These are phyloP conservation scores for Chymomyza procnemis DNA, from an alignment of 2,888 invertebrate species.

Conservation along the genomic window DNA sequence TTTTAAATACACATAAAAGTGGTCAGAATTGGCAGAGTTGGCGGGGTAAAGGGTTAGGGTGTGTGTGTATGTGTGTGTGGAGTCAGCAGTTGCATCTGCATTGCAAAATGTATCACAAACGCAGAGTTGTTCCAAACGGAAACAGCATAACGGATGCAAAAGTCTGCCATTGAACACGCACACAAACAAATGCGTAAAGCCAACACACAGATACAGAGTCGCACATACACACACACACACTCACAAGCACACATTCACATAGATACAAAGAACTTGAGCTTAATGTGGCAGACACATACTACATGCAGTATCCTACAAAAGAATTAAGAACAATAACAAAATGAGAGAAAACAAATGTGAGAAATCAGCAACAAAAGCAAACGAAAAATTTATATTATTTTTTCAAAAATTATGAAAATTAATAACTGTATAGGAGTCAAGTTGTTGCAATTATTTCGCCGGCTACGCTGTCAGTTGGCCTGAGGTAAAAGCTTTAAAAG, in stretches of 20 bases:
- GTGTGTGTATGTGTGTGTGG: too few species aligned
- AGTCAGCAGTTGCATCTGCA: not conserved
- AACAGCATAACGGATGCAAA: constrained; percentile 38
- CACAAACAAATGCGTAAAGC: not conserved
- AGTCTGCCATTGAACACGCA: constrained; percentile 2
- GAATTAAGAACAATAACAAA: not conserved
- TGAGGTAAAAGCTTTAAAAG: too few species aligned
- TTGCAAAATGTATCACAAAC: not conserved
- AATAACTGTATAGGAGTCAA: too few species aligned
- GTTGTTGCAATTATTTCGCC: too few species aligned
- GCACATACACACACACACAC: not conserved
- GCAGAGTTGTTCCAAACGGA: not conserved
- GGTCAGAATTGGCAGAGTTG: constrained; percentile 2
- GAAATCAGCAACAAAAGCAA: not conserved
- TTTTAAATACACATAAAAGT: constrained; percentile 68
- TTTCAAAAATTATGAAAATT: not conserved
- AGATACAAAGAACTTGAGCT: not conserved
- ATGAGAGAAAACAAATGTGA: not conserved
- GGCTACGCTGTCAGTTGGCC: too few species aligned
- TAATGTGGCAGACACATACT: not conserved
- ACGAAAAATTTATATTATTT: not conserved
- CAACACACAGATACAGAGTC: not conserved
- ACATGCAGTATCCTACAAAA: not conserved
- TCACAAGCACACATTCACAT: not conserved
- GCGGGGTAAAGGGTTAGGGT: not conserved